These are phyloP conservation scores for Orthosia cruda DNA, from an alignment of 2,888 invertebrate species.

Conservation along the genomic window DNA sequence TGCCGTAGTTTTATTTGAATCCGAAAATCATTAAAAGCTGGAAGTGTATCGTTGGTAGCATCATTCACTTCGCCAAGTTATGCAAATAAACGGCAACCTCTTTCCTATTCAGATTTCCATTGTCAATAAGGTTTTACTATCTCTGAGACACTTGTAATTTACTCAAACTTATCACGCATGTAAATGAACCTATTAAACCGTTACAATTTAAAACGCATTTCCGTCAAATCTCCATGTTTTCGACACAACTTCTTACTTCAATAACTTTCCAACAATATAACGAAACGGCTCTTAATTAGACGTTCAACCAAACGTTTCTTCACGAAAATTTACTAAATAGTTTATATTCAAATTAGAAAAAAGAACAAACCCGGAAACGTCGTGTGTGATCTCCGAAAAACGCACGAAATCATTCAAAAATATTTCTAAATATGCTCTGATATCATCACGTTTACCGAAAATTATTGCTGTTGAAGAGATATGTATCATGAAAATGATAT, in stretches of 20 bases:
- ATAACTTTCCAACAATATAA: constrained; percentile 67
- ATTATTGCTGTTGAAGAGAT: constrained; percentile 77
- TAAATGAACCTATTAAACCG: constrained; percentile 44
- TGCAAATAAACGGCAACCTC: too few species aligned
- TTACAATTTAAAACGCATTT: constrained; percentile 56
- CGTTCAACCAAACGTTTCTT: constrained; percentile 52
- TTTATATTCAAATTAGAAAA: constrained; percentile 72
- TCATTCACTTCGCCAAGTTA: too few species aligned
- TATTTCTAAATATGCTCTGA: constrained; percentile 78
- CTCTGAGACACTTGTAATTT: constrained; percentile 37
- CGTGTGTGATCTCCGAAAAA: constrained; percentile 84
- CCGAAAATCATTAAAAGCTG: too few species aligned
- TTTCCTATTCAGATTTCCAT: neutral
- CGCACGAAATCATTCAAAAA: constrained; percentile 73
- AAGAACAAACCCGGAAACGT: constrained; percentile 79
- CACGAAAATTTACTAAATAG: constrained; percentile 58
- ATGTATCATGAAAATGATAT: constrained; percentile 83
- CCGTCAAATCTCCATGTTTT: constrained; percentile 54
- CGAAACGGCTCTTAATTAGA: constrained; percentile 65
- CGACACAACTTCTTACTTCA: constrained; percentile 61
- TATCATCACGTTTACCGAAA: constrained; percentile 82
- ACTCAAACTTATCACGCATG: constrained; percentile 24
- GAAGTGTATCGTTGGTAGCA: too few species aligned
- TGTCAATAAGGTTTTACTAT: constrained; percentile 11
- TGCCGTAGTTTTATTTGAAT: too few species aligned